Base-by-base conservation (phyloP, 2,888 invertebrate species). In the Acrobeloides nanus region DNA sequence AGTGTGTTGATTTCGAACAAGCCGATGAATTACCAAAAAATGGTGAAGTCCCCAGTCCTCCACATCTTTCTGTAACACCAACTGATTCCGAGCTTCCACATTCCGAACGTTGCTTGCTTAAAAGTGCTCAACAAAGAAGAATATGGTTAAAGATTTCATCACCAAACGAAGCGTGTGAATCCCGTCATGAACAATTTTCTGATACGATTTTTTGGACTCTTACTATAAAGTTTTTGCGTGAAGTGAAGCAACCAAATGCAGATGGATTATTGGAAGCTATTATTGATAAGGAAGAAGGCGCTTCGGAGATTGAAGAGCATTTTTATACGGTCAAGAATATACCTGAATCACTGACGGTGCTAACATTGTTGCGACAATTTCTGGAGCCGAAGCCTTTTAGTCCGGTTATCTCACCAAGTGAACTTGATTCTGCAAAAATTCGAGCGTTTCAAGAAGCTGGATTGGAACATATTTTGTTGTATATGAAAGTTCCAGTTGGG, bases 181-280 rank as follows among this genome's bases (percentile, higher is more conserved):
- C 65, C 23, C 55, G 64, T 8, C 64, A 68, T 45, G 70, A 70
- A 35, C 61, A 62, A 21, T 65, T 66, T 48, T 68, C 70, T 2
- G 70, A 70, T 39, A 66, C 64, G 3, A 53, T 70, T 12, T 66
- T 68, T 51, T 70, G 70, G 70, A 59, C 58, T 12, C 25, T 65
- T 20, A 59, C 61, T 21, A 38, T 70, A 2, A 53, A 59, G 8
- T 70, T 70, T 43, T 38, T 59, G 10, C 42, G 48, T 15, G 20
- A 41, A 40, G 6, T 15, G 38, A 12, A 18, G 4, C 7, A 12
- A 41, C 17, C 25, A n/a, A 32, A 7, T 17, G 26, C 17, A 15
- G 48, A 39, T 17, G 7, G n/a, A 8, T 18, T 23, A 8, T 38
- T 52, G 24, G 42, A 41, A 12, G 33, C 33, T 7, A 17, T 17